A percentile compares a stretch with the other conserved stretches of the same genome.
Conservation (phyloP, 2,888 invertebrate genomes). For the Drosophila atroscutellata region DNA sequence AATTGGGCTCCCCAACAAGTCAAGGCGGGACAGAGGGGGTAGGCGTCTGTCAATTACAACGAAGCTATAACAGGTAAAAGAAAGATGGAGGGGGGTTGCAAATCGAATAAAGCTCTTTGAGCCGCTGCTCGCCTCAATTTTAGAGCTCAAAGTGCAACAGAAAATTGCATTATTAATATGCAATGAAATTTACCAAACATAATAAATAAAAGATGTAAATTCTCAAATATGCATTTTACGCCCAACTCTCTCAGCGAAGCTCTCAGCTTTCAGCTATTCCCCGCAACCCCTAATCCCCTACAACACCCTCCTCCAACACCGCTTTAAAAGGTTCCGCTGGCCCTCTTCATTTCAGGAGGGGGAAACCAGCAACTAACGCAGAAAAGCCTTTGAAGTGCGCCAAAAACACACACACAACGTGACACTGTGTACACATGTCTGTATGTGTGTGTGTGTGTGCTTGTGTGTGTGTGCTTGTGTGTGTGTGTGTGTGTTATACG, state of each 20-base stretch:
- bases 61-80: conserved; percentile 16
- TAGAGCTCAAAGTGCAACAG: conserved; percentile 51
- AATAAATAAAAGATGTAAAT: conserved; percentile 75
- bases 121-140: conserved; percentile 17
- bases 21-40: not conserved
- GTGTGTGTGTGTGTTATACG: conserved; percentile 20
- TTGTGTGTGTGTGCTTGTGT: conserved; percentile 5
- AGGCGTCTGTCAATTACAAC: conserved; percentile 48
- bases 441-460: not conserved
- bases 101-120: conserved; percentile 21
- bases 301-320: not conserved
- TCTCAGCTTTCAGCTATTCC: not conserved
- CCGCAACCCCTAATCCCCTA: not conserved
- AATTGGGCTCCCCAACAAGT: conserved; percentile 58
- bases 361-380: conserved; percentile 42
- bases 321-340: conserved; percentile 10
- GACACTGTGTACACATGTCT: not conserved
- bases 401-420: conserved; percentile 39
- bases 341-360: conserved; percentile 8
- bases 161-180: conserved; percentile 80
- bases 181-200: conserved; percentile 77
- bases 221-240: conserved; percentile 50
- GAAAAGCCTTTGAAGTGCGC: conserved; percentile 63
- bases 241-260: conserved; percentile 6
- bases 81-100: not conserved